Conservation (phyloP, 2,888 invertebrate species). For the Cryptophagus acutangulus region DNA sequence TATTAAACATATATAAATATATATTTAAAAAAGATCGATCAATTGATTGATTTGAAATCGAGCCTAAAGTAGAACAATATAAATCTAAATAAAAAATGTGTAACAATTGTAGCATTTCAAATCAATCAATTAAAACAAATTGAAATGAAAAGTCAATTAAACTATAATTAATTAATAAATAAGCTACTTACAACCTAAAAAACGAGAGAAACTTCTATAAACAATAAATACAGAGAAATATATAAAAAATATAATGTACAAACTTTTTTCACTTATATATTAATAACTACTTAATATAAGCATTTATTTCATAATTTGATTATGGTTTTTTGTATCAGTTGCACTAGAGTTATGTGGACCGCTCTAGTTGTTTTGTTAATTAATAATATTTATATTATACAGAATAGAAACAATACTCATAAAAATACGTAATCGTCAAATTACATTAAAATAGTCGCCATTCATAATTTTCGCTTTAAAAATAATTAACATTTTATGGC, state of each 20-base stretch:
- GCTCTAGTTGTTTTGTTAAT: no score
- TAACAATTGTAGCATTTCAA: slow-evolving; percentile 4
- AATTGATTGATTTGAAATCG: slow-evolving; percentile 10
- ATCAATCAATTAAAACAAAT: no score
- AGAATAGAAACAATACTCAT: no score
- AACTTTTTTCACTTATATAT: slow-evolving; percentile 23
- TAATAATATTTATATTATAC: no score
- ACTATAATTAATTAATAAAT: slow-evolving; percentile 22
- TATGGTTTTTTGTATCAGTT: slow-evolving; percentile 20
- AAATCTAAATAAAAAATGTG: not conserved
- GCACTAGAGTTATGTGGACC: no score
- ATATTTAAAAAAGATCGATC: slow-evolving; percentile 13
- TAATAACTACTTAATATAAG: slow-evolving; percentile 37
- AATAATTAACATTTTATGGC: no score
- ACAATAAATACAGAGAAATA: slow-evolving; percentile 41
- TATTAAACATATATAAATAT: no score
- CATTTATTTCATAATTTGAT: slow-evolving; percentile 28
- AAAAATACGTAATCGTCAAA: no score
- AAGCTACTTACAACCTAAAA: slow-evolving; percentile 31
- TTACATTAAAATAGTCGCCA: no score
- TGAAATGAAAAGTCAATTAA: no score
- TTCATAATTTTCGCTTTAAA: no score
- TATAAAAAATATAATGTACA: slow-evolving; percentile 46
- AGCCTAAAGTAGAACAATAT: not conserved
- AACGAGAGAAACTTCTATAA: slow-evolving; percentile 33